These are phyloP conservation scores for Nomada fucata DNA, from an alignment of 2,888 invertebrate genomes.

Conservation along the genomic window DNA sequence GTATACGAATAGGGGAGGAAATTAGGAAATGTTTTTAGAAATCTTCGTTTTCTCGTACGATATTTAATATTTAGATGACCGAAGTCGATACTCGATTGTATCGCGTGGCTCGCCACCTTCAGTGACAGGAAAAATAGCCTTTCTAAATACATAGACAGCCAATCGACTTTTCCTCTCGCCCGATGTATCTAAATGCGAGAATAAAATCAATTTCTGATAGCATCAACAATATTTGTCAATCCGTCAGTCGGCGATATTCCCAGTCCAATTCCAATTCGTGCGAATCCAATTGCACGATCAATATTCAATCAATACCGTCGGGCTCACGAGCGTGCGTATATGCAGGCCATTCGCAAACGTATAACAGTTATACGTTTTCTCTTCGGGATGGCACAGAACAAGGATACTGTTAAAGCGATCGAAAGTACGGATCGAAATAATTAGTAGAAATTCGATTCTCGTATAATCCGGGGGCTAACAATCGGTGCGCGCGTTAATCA, in stretches of 20 bases:
- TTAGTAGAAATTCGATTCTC: background rate
- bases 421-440: background rate
- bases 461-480: background rate
- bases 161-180: background rate
- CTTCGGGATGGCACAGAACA: background rate
- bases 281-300: conserved; percentile 6
- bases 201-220: background rate
- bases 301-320: background rate
- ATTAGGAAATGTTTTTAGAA: background rate
- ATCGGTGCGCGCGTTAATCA: conserved; percentile 15
- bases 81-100: too few species aligned
- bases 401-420: background rate
- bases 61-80: background rate
- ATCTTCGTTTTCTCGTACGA: too few species aligned
- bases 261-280: background rate
- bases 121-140: background rate
- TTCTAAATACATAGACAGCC: too few species aligned
- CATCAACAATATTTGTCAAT: conserved; percentile 2
- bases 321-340: too few species aligned
- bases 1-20: background rate
- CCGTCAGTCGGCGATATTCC: background rate
- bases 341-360: background rate
- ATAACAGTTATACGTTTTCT: background rate
- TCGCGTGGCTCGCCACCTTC: background rate
- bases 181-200: background rate